Conservation (phyloP, 2,113 vertebrate species). For the Neotragus pygmaeus region DNA sequence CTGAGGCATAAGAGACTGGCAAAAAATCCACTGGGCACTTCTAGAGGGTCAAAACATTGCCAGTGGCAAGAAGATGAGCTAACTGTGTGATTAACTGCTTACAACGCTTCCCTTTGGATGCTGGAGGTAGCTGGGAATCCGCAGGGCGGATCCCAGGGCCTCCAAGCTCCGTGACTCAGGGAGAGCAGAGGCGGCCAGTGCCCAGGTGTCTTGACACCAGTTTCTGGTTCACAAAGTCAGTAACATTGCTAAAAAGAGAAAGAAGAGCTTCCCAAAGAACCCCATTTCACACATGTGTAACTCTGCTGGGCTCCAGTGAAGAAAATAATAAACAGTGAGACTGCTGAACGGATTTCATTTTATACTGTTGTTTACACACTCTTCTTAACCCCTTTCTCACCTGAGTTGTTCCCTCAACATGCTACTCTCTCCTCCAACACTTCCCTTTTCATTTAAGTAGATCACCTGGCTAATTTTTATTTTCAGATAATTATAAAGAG, state of each 20-base stretch:
- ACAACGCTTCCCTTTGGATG: not conserved
- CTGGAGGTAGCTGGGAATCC: not conserved
- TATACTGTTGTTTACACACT: not conserved
- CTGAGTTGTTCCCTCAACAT: no score
- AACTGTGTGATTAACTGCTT: not conserved
- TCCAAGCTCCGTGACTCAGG: rapidly evolving
- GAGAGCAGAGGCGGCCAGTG: rapidly evolving
- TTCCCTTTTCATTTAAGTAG: not conserved
- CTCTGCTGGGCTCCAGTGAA: no score
- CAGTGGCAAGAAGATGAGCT: not conserved
- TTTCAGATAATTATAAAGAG: not conserved
- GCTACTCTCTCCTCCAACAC: not conserved
- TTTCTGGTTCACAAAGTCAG: not conserved
- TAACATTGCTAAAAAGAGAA: not conserved
- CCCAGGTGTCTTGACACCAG: not conserved
- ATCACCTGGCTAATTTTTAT: not conserved
- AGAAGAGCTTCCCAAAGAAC: not conserved
- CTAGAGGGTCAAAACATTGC: not conserved
- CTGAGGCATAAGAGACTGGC: not conserved
- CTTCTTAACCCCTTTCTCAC: not conserved
- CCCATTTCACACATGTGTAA: not conserved
- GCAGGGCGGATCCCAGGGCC: rapidly evolving
- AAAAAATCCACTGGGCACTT: not conserved
- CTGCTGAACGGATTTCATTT: not conserved
- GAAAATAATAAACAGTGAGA: not conserved